These are phyloP conservation scores for Petrosia ficiformis DNA, from an alignment of 37 sponge, comb jelly and placozoan species.

Conservation along the genomic window DNA sequence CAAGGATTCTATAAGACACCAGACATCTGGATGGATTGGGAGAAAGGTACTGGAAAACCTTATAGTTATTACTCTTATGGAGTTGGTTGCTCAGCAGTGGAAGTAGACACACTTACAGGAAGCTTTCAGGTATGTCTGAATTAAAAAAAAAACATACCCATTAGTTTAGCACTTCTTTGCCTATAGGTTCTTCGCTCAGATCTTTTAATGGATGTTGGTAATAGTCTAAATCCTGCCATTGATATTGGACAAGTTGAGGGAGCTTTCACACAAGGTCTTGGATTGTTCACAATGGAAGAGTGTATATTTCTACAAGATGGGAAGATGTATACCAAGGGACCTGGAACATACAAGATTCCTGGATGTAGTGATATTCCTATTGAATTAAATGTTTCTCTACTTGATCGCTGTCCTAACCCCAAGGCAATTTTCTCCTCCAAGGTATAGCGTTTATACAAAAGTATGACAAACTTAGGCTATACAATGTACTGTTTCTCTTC, in stretches of 20 bases:
- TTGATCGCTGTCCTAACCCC: constrained; percentile 26
- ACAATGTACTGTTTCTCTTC: background rate
- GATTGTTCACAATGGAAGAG: constrained; percentile 62
- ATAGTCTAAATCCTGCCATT: constrained; percentile 60
- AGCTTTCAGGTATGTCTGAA: constrained; percentile 7
- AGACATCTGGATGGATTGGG: constrained; percentile 16
- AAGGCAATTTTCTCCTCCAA: constrained; percentile 55
- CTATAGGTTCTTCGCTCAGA: constrained; percentile 32
- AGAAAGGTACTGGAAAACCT: background rate
- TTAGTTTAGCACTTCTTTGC: too few species aligned
- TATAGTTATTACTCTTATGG: constrained; percentile 43
- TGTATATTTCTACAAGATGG: constrained; percentile 19
- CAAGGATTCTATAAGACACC: constrained; percentile 29
- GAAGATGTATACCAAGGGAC: constrained; percentile 29
- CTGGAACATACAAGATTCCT: constrained; percentile 55
- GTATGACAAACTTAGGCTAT: background rate
- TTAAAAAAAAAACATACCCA: background rate
- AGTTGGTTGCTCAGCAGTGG: constrained; percentile 39
- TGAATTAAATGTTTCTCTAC: constrained; percentile 38
- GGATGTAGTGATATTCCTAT: constrained; percentile 39
- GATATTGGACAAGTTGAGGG: constrained; percentile 63
- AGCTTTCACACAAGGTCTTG: constrained; percentile 51
- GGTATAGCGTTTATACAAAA: constrained; percentile 4
- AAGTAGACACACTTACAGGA: constrained; percentile 48
- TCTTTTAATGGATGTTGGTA: constrained; percentile 63